Evolutionary conservation across 2,888 invertebrate species (phyloP).

Genomic region (Mongoloraphidia duomilia): DNA sequence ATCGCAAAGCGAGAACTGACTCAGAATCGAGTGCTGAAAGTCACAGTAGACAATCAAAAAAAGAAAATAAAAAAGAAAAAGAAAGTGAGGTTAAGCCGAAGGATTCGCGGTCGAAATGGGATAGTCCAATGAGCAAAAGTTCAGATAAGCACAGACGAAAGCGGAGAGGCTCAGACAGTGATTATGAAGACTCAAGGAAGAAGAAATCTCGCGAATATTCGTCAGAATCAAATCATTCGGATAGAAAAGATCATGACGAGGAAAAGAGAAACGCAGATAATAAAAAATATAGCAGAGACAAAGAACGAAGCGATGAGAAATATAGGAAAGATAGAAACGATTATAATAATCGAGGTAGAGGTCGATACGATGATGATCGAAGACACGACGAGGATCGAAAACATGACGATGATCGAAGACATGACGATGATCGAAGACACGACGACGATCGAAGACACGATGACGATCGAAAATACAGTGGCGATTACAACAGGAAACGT

Average conservation of each 20-base stretch:
- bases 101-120: constrained; percentile 17
- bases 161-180: constrained; percentile 7
- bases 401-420: constrained; percentile 6
- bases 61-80: not conserved
- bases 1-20: not conserved
- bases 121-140: constrained; percentile 16
- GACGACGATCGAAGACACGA: constrained; percentile 2
- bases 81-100: constrained; percentile 5
- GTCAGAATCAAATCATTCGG: not conserved
- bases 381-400: not conserved
- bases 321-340: not conserved
- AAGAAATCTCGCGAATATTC: not conserved
- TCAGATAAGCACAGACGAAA: constrained; percentile 5
- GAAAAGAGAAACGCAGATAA: not conserved
- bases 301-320: constrained; percentile 7
- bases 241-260: not conserved
- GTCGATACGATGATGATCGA: not conserved
- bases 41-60: not conserved
- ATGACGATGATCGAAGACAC: constrained; percentile 1
- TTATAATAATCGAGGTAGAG: not conserved
- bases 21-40: not conserved
- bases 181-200: constrained; percentile 7
- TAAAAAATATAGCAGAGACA: not conserved
- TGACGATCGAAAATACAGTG: constrained; percentile 4
- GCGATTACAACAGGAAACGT: constrained; percentile 1